Conservation (phyloP, 1,140 invertebrate genomes). For the Drosophila bocki region DNA sequence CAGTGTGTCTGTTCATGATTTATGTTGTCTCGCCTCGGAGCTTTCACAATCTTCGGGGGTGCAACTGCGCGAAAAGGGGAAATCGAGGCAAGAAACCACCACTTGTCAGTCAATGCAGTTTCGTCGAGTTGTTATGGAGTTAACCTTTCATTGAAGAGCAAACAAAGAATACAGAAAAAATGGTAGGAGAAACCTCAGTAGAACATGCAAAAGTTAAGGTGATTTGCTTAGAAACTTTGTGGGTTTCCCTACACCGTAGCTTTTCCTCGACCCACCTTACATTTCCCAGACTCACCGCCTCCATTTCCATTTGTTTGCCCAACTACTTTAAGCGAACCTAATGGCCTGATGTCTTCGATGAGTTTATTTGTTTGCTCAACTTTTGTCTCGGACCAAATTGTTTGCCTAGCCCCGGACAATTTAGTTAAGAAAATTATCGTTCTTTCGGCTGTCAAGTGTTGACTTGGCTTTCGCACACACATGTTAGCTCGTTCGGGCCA, state of each 20-base stretch:
- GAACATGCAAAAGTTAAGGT: constrained; percentile 35
- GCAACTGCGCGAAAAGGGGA: constrained; percentile 41
- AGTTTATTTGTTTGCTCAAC: constrained; percentile 70
- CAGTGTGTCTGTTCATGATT: constrained; percentile 76
- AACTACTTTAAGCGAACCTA: constrained; percentile 60
- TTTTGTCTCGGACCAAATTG: constrained; percentile 52
- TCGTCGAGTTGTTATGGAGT: constrained; percentile 57
- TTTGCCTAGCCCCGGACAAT: constrained; percentile 68
- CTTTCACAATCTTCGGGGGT: constrained; percentile 27
- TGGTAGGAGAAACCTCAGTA: constrained; percentile 1
- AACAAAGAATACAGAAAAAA: constrained; percentile 12
- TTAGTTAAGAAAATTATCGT: constrained; percentile 79
- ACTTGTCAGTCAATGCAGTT: constrained; percentile 72
- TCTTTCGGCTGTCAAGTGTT: constrained; percentile 64
- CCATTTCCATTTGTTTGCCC: constrained; percentile 32
- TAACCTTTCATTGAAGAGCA: constrained; percentile 36
- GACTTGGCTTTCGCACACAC: constrained; percentile 30
- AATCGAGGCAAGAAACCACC: constrained; percentile 55
- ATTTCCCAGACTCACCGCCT: constrained; percentile 22
- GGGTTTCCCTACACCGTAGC: not conserved
- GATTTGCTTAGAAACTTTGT: constrained; percentile 38
- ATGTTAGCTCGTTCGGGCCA: not conserved
- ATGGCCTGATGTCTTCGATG: constrained; percentile 69
- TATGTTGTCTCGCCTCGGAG: constrained; percentile 67
- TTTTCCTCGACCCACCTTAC: constrained; percentile 1